Conservation (phyloP, 2,888 invertebrate species). For the Alsophila aescularia region DNA sequence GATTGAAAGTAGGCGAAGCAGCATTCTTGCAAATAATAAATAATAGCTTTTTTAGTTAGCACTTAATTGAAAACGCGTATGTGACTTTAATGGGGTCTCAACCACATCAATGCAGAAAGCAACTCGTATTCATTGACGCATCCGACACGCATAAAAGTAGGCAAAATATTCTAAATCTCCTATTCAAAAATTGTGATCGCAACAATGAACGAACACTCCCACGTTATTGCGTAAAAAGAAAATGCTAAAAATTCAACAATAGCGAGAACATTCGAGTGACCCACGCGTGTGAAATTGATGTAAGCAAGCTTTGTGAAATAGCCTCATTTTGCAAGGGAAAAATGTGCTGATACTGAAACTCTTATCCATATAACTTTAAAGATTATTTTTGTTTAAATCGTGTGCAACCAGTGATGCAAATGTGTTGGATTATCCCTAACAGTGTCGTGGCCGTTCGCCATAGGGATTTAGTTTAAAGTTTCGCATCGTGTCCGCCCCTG, state of each 20-base stretch:
- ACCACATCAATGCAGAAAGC: no score
- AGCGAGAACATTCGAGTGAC: slow-evolving; percentile 59
- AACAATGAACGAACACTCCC: slow-evolving; percentile 40
- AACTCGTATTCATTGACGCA: not conserved
- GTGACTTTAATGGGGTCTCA: no score
- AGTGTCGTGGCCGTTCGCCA: slow-evolving; percentile 50
- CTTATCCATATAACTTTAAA: slow-evolving; percentile 19
- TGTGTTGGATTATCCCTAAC: slow-evolving; percentile 55
- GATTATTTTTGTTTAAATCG: slow-evolving; percentile 37
- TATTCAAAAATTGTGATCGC: slow-evolving; percentile 28
- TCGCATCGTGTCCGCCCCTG: slow-evolving; percentile 58
- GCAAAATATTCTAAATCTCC: slow-evolving; percentile 6
- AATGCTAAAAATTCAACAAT: slow-evolving; percentile 56
- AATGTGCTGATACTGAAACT: not conserved
- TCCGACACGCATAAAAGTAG: not conserved
- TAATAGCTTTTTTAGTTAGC: no score
- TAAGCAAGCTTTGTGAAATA: slow-evolving; percentile 52
- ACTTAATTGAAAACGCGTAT: no score
- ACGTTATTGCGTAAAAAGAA: slow-evolving; percentile 40
- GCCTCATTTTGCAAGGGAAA: slow-evolving; percentile 23
- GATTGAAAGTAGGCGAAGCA: no score
- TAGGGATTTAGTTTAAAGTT: slow-evolving; percentile 73
- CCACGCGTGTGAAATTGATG: slow-evolving; percentile 57
- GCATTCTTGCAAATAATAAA: no score
- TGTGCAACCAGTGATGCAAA: slow-evolving; percentile 28